Conservation (phyloP, 2,888 invertebrate species). For the Aspidapion aeneum region DNA sequence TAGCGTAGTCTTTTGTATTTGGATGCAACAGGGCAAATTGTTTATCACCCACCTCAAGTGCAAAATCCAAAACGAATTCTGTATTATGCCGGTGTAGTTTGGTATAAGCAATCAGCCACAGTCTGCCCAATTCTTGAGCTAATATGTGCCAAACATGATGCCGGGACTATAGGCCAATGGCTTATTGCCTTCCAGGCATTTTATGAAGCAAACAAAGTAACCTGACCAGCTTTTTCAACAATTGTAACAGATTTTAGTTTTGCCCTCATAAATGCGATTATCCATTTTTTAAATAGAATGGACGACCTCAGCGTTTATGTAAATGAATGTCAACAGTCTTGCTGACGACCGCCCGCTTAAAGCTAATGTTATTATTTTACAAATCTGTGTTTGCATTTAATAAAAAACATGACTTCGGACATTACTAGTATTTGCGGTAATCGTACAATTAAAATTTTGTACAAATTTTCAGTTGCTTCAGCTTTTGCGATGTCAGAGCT, state of each 20-base stretch:
- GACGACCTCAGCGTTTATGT: slow-evolving; percentile 1
- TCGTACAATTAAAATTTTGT: background rate
- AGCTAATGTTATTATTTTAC: background rate
- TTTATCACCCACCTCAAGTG: slow-evolving; percentile 1
- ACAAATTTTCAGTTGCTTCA: slow-evolving; percentile 6
- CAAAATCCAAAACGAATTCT: background rate
- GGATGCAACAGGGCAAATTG: slow-evolving; percentile 8
- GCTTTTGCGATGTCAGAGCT: slow-evolving; percentile 2
- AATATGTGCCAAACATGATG: background rate
- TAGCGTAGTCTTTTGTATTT: no score
- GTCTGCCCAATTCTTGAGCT: slow-evolving; percentile 1
- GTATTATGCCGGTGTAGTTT: slow-evolving; percentile 9
- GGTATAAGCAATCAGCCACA: background rate
- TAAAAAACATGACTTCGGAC: slow-evolving; percentile 3
- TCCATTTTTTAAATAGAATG: slow-evolving; percentile 1
- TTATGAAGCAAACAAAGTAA: background rate
- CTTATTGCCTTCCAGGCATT: background rate
- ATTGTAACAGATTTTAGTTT: slow-evolving; percentile 7
- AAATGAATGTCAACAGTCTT: slow-evolving; percentile 3
- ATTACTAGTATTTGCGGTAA: background rate
- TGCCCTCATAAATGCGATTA: slow-evolving; percentile 7
- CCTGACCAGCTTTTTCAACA: slow-evolving; percentile 4
- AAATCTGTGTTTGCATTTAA: slow-evolving; percentile 8
- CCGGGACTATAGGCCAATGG: slow-evolving; percentile 4
- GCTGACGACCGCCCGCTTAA: background rate